Conservation (phyloP, 2,113 vertebrate genomes). For the Pardalotus punctatus region DNA sequence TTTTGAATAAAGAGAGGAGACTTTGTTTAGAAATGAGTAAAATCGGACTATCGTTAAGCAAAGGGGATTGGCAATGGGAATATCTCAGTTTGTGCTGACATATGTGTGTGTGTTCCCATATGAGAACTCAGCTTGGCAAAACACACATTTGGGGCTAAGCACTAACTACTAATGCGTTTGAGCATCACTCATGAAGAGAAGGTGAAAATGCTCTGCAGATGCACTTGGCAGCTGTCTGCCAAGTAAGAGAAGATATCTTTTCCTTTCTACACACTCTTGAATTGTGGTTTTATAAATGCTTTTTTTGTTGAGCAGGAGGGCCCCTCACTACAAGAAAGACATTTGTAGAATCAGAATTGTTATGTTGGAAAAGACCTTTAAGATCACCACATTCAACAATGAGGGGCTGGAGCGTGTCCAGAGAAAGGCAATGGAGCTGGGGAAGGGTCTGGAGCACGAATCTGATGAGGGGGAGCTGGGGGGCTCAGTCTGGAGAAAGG, state of each 20-base stretch:
- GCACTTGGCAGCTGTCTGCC: not conserved
- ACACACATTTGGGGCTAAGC: not conserved
- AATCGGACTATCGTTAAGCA: not conserved
- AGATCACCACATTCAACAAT: not conserved
- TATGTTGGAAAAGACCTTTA: not conserved
- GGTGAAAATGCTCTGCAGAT: not conserved
- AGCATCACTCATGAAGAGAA: not conserved
- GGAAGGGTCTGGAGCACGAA: not conserved
- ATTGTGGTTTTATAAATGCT: not conserved
- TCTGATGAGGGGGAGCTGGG: not conserved
- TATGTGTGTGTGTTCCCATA: fast-evolving
- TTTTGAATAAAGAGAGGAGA: not conserved
- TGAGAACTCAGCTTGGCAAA: not conserved
- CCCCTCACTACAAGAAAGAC: not conserved
- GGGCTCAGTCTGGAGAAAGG: not conserved
- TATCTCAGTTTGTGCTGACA: not conserved
- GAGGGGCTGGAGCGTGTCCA: not conserved
- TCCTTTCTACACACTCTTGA: not conserved
- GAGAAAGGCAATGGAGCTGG: not conserved
- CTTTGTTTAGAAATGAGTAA: constrained; percentile 19
- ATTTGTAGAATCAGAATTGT: not conserved
- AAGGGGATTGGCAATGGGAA: constrained; percentile 23
- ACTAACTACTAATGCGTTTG: not conserved
- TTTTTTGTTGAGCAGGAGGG: not conserved
- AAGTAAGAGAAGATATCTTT: not conserved